A percentile compares a stretch with the other conserved stretches of the same genome.
Conservation (phyloP, 1,140 invertebrate genomes). For the Lanistes nyassanus region DNA sequence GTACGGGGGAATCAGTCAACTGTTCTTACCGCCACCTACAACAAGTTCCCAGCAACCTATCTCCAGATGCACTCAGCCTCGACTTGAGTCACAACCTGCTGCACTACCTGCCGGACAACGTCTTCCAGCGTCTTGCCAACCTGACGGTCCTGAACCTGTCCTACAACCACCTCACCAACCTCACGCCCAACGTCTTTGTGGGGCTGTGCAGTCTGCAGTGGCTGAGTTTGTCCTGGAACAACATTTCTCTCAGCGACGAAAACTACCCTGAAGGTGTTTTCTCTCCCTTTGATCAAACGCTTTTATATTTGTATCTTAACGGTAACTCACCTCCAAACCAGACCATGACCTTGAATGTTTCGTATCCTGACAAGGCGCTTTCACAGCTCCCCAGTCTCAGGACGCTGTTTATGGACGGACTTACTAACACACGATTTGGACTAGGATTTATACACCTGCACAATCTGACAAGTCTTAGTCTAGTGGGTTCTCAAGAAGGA, state of each 20-base stretch:
- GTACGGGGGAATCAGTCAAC: not conserved
- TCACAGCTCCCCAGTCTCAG: not conserved
- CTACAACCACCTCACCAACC: slow-evolving; percentile 11
- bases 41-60: not conserved
- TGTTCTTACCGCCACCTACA: slow-evolving; percentile 3
- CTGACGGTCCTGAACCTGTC: slow-evolving; percentile 20
- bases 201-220: not conserved
- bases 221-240: slow-evolving; percentile 2
- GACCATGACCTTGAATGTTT: not conserved
- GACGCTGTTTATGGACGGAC: slow-evolving; percentile 12
- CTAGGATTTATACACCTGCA: slow-evolving; percentile 6
- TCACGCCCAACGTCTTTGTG: not conserved
- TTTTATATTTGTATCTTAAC: not conserved
- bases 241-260: slow-evolving; percentile 11
- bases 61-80: not conserved
- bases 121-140: not conserved
- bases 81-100: slow-evolving; percentile 1
- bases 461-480: not conserved
- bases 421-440: not conserved
- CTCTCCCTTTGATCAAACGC: not conserved
- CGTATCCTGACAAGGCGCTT: slow-evolving; percentile 15
- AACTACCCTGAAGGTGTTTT: slow-evolving; percentile 2
- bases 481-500: not conserved
- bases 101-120: not conserved
- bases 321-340: not conserved